Evolutionary conservation across 2,888 invertebrate genomes (phyloP), one percentile per base, ranked within the genome.

Genomic region (Cantharis lateralis): DNA sequence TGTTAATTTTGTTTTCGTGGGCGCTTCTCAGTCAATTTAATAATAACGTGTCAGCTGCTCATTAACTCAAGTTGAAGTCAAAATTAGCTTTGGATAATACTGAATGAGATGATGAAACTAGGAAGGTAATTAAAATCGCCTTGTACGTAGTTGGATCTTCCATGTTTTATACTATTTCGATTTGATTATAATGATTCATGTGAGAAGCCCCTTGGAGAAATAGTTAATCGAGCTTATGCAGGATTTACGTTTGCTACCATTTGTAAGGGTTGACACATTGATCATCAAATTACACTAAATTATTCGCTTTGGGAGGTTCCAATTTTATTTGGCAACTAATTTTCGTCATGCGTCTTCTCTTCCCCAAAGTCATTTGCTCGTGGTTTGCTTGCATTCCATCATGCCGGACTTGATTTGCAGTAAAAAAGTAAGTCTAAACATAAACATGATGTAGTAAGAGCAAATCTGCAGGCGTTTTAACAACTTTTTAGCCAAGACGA

Each of bases 1-100:
- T 71, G 71, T 71, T 71, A 71, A 71, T 63, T 63, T 18, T 63
- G 20, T 28, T 20, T 63, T 71, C 63, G 62, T 71, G 26, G 62
- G 62, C 24, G 71, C 28, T 66, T n/a, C 16, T 66, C 18, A 71
- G 11, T 63, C 63, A 71, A 62, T 63, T 26, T 15, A 18, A 63
- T 63, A 61, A 28, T 62, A 70, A 71, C 71, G 32, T 63, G 71
- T 63, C 26, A 71, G 28, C 28, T 26, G 11, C 24, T 26, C 71
- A 71, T 71, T 71, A 71, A 28, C 63, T 28, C 48, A 48, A n/a
- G n/a, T 48, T 48, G 48, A 48, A 48, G 48, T 48, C n/a, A 48
- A 48, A 48, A 48, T 48, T 48, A 48, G 48, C n/a, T 48, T 48
- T 48, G n/a, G 48, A n/a, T 48, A 48, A 48, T 48, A 48, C n/a